Evolutionary conservation across 2,113 vertebrate species (phyloP), one percentile per base, ranked within the genome.

Genomic region (Phalacrocorax pelagicus): DNA sequence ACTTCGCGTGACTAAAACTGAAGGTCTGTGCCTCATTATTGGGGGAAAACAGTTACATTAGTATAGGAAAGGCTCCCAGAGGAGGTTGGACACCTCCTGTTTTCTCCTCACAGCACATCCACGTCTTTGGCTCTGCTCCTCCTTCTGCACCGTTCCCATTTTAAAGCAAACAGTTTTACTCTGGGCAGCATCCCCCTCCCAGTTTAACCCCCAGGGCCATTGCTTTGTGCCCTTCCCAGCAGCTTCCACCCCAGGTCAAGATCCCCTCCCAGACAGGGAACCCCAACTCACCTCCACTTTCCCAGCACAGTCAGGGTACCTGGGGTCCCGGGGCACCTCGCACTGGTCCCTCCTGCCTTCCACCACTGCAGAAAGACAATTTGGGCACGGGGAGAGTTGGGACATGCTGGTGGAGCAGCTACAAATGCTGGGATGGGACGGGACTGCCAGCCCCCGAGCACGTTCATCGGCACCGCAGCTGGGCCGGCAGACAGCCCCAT

Each of bases 261-360:
- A 67, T 32, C 66, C 62, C 66, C 38, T 74, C 84, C 81, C 47
- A 54, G 18, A 9, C 19, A 18, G 29, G 71, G 49, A 55, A 19
- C 22, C 47, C 79, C 23, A 2, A 98, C 99, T 99, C 98, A 99
- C 99, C 98, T 99, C 99, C 95, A 99, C 98, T 98, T 99, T 99
- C 92, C 98, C 98, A 49, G 98, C 96, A 34, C 99, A 99, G 97
- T 99, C 99, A 12, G 99, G 99, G 95, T 98, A 99, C 86, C 97
- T 98, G 62, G 99, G 99, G 93, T 99, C 99, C 95, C 98, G 99
- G 86, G 99, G 99, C 42, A 98, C 98, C 94, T 99, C 99, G 16
- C 99, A 99, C 92, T 99, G 99, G 95, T 99, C 99, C 71, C 97
- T 97, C 66, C 98, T 97, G 86, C 99, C 98, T 32, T 99, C 99